Evolutionary conservation across 2,888 invertebrate genomes (phyloP).

Genomic region (Trypoxylon attenuatum): DNA sequence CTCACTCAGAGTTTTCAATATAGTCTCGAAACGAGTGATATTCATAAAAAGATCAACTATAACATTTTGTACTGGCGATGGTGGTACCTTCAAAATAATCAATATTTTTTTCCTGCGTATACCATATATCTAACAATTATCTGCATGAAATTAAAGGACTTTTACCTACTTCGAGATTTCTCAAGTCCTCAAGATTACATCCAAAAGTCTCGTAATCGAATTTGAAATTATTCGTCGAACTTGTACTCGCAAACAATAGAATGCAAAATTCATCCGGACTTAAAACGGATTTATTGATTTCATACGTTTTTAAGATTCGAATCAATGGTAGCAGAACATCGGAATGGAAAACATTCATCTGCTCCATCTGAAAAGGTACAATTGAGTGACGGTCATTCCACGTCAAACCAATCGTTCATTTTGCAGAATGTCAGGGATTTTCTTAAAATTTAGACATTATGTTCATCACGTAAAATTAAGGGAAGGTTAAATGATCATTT

Average conservation of each 20-base stretch:
- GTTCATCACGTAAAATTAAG: too few relatives aligned
- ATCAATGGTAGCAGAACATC: constrained; percentile 26
- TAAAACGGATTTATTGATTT: neutral
- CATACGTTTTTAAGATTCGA: constrained; percentile 24
- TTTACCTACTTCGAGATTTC: constrained; percentile 25
- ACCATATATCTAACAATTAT: too few relatives aligned
- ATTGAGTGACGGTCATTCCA: too few relatives aligned
- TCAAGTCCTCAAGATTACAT: neutral
- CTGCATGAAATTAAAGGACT: neutral
- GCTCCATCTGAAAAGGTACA: constrained; percentile 27
- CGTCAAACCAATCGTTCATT: too few relatives aligned
- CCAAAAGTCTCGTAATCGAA: neutral
- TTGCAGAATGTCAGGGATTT: too few relatives aligned
- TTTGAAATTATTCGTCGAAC: neutral
- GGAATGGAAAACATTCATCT: constrained; percentile 28
- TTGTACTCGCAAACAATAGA: constrained; percentile 8
- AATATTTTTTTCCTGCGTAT: too few relatives aligned
- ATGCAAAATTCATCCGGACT: constrained; percentile 41
- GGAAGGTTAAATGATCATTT: too few relatives aligned
- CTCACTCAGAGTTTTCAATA: constrained; percentile 28
- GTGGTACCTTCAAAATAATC: constrained; percentile 8
- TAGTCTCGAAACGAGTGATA: constrained; percentile 28
- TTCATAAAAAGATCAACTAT: constrained; percentile 42
- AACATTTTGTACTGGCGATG: constrained; percentile 5
- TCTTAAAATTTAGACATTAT: too few relatives aligned